Percentiles rank a stretch among this genome's conserved stretches.
Conservation (phyloP, 2,113 vertebrate species). For the Glareola pratincola region DNA sequence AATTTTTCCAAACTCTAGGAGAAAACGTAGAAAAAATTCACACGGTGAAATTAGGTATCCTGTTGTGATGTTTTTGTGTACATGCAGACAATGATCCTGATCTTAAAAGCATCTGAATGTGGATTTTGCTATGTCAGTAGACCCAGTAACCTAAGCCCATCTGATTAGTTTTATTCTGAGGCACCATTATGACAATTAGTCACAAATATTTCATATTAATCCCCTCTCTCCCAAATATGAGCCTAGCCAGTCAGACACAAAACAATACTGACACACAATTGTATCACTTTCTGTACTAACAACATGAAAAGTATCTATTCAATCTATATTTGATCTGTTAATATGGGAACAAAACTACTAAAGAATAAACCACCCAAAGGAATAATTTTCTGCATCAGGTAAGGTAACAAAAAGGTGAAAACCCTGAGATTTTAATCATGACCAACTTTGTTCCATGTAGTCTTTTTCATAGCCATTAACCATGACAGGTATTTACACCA, state of each 20-base stretch:
- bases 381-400: not conserved
- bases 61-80: not conserved
- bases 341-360: not conserved
- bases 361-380: not conserved
- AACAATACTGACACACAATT: not conserved
- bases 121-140: not conserved
- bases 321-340: not conserved
- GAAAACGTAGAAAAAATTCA: not conserved
- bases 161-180: not conserved
- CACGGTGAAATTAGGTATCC: not conserved
- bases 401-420: not conserved
- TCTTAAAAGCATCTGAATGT: not conserved
- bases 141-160: not conserved
- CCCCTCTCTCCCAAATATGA: not conserved
- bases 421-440: not conserved
- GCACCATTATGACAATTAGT: not conserved
- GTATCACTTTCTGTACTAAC: not conserved
- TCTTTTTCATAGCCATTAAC: not conserved
- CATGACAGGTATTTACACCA: not conserved
- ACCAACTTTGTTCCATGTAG: not conserved
- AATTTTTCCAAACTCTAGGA: constrained; percentile 65
- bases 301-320: not conserved
- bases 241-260: not conserved
- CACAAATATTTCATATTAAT: not conserved
- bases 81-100: not conserved